A percentile compares a stretch with the other conserved stretches of the same genome.
phyloP scores from a whole-genome alignment of 1,140 invertebrate species.

The Eumeta japonica region DNA sequence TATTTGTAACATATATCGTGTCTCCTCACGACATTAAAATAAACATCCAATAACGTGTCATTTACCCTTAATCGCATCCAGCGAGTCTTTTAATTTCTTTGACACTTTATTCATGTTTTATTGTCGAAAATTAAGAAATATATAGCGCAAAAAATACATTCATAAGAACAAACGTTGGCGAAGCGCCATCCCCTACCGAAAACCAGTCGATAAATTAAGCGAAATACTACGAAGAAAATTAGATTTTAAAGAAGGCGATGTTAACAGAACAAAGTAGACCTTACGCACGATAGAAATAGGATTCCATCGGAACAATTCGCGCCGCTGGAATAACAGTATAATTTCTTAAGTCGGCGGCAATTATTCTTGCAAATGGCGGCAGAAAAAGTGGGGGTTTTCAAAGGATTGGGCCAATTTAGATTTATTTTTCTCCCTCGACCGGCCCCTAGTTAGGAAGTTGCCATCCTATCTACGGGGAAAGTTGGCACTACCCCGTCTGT shows the following conservation, averaged over 20 bases:
- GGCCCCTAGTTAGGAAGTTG: constrained; percentile 10
- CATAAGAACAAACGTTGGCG: no score
- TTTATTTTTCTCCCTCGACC: constrained; percentile 45
- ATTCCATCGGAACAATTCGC: constrained; percentile 9
- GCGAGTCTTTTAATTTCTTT: no score
- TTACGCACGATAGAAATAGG: constrained; percentile 2
- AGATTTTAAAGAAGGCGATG: constrained; percentile 16
- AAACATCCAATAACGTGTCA: no score
- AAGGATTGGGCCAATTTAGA: constrained; percentile 51
- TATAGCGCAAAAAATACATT: no score
- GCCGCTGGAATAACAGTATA: constrained; percentile 13
- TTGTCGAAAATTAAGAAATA: no score
- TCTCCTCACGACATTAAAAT: no score
- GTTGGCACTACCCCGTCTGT: no score
- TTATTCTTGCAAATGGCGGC: constrained; percentile 41
- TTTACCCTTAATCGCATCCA: no score
- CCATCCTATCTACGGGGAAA: no score
- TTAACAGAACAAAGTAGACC: constrained; percentile 5
- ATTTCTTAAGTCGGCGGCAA: constrained; percentile 33
- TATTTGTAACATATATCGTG: no score
- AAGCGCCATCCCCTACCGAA: no score
- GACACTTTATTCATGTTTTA: no score
- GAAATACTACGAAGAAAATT: constrained; percentile 20
- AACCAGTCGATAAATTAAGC: constrained; percentile 21
- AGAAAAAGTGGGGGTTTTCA: constrained; percentile 48